Conservation (phyloP, 1,140 invertebrate genomes). For the Papilio machaon region DNA sequence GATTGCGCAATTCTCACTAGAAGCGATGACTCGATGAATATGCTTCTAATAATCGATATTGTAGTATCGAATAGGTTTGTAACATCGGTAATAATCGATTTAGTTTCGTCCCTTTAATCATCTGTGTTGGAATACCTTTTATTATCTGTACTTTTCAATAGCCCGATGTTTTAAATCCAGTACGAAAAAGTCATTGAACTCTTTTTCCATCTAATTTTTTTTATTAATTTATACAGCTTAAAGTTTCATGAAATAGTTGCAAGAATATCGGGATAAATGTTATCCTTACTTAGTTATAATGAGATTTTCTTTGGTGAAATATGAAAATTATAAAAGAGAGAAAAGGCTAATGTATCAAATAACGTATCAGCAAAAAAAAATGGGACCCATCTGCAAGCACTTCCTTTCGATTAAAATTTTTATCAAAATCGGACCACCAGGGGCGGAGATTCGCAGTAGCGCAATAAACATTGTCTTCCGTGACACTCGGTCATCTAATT, state of each 20-base stretch:
- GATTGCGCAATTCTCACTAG: slow-evolving; percentile 10
- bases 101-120: neutral
- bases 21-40: neutral
- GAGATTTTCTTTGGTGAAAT: neutral
- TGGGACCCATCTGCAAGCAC: no score
- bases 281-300: no score
- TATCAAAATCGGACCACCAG: no score
- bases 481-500: neutral
- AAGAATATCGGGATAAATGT: no score
- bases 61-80: neutral
- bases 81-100: slow-evolving; percentile 21
- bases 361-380: no score
- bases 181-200: neutral
- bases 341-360: no score
- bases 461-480: neutral
- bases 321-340: neutral
- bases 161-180: neutral
- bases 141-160: neutral
- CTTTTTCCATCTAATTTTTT: neutral
- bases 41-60: neutral
- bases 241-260: no score
- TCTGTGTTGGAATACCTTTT: neutral
- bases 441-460: no score
- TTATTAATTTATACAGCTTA: no score
- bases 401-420: no score